A percentile compares a stretch with the other conserved stretches of the same genome.
Evolutionary conservation across 2,113 vertebrate genomes (phyloP).

Genomic region (Neotragus pygmaeus): DNA sequence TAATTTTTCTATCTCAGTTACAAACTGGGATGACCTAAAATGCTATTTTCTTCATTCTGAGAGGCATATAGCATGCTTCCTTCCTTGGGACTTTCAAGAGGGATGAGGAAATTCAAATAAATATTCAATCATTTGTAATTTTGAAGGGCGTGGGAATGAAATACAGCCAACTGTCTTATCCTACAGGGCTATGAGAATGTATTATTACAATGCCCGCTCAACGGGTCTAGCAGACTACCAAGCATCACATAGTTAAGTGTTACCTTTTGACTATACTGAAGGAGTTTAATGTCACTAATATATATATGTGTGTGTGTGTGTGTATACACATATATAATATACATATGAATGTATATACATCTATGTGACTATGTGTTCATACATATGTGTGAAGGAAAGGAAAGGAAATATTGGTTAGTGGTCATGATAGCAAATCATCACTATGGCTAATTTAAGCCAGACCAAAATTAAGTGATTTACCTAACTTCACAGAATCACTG

Average conservation of each 20-base stretch:
- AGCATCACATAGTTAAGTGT: not conserved
- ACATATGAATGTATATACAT: not conserved
- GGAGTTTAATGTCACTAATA: not conserved
- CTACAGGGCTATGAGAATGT: not conserved
- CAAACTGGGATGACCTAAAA: not conserved
- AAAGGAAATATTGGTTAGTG: not conserved
- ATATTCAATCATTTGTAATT: not conserved
- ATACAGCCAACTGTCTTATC: not conserved
- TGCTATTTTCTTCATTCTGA: not conserved
- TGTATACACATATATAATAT: not conserved
- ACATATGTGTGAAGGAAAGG: not conserved
- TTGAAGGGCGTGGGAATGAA: fast-evolving
- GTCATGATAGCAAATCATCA: not conserved
- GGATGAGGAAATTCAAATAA: not conserved
- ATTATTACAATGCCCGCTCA: not conserved
- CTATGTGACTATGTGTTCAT: not conserved
- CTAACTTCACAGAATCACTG: not conserved
- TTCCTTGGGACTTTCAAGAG: not conserved
- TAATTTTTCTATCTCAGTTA: not conserved
- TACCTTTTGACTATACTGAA: not conserved
- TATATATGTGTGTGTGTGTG: not conserved
- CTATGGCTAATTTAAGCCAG: not conserved
- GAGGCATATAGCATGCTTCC: not conserved
- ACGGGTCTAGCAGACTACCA: fast-evolving
- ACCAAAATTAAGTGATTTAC: not conserved